Evolutionary conservation across 2,797 vertebrate genomes (phyloP).

Genomic region (Neostethus bicornis): DNA sequence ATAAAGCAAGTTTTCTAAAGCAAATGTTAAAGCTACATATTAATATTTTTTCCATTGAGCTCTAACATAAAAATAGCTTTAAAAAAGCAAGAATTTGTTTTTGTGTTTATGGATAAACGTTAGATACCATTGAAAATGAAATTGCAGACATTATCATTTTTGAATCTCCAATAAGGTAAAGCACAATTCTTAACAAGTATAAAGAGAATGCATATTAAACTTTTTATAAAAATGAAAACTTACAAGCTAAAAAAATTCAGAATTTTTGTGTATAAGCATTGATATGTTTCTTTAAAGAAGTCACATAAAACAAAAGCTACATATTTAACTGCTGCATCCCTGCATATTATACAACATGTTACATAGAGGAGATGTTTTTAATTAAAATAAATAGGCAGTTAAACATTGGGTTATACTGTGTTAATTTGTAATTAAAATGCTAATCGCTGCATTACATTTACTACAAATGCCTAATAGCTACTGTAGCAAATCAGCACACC

Average conservation of each 20-base stretch:
- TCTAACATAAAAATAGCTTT: conserved; percentile 38
- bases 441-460: background rate
- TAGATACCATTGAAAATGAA: conserved; percentile 50
- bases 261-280: conserved; percentile 48
- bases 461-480: conserved; percentile 1
- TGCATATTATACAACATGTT: conserved; percentile 39
- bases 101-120: conserved; percentile 29
- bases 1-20: conserved; percentile 14
- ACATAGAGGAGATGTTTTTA: background rate
- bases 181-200: conserved; percentile 56
- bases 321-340: conserved; percentile 40
- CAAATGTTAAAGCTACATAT: conserved; percentile 26
- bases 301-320: conserved; percentile 56
- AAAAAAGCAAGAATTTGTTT: conserved; percentile 14
- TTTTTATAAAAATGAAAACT: conserved; percentile 40
- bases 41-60: conserved; percentile 30
- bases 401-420: conserved; percentile 27
- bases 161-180: conserved; percentile 65
- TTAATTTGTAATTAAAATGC: conserved; percentile 3
- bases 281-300: conserved; percentile 49
- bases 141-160: conserved; percentile 61
- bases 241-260: conserved; percentile 52
- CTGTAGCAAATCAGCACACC: conserved; percentile 11
- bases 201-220: conserved; percentile 53
- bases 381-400: conserved; percentile 20